These are phyloP conservation scores for Cryptoprocta ferox DNA, from an alignment of 2,797 vertebrate species.

Conservation along the genomic window DNA sequence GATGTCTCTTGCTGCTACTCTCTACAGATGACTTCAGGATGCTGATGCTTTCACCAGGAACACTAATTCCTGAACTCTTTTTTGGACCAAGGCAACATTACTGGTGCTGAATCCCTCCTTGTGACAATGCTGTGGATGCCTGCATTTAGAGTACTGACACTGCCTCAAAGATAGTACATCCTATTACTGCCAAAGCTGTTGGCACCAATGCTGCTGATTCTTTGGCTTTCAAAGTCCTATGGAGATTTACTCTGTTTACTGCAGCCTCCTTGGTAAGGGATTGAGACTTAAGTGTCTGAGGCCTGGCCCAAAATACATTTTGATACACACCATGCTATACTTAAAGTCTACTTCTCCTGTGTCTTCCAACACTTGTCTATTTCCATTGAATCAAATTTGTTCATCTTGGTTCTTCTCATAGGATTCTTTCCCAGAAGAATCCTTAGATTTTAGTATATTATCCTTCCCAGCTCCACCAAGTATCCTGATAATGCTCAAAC, in stretches of 20 bases:
- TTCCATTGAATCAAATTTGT: neutral
- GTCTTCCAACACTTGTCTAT: neutral
- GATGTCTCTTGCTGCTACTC: neutral
- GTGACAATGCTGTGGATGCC: neutral
- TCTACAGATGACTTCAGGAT: neutral
- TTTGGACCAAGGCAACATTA: neutral
- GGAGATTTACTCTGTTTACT: slow-evolving; percentile 20
- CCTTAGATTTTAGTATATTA: neutral
- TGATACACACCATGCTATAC: neutral
- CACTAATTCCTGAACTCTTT: neutral
- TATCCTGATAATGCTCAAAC: neutral
- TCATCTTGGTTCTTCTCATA: neutral
- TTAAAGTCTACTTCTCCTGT: neutral
- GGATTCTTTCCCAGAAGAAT: slow-evolving; percentile 12
- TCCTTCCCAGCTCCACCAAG: neutral
- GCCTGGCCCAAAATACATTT: neutral
- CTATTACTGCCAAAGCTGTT: slow-evolving; percentile 1
- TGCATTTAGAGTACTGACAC: neutral
- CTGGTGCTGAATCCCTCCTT: neutral
- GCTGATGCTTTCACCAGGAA: neutral
- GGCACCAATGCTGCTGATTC: neutral
- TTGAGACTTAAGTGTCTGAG: neutral
- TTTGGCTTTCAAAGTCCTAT: slow-evolving; percentile 38
- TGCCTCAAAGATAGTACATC: neutral
- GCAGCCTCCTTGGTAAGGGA: neutral